Percentiles rank a stretch among this genome's conserved stretches.
These are phyloP conservation scores for Amazona vittata DNA, from an alignment of 2,113 vertebrate species.

Conservation along the genomic window DNA sequence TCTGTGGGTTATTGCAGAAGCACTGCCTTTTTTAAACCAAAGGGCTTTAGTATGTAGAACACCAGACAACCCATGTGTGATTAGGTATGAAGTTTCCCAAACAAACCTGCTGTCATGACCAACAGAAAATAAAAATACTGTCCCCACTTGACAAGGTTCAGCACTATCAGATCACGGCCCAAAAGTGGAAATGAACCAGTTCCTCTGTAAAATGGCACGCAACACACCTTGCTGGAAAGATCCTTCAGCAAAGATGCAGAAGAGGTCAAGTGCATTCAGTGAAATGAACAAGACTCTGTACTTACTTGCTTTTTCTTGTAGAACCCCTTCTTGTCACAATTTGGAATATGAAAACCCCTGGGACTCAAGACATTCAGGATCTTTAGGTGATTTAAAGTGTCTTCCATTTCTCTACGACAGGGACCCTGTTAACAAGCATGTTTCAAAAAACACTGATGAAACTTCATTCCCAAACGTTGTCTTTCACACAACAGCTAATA, in stretches of 20 bases:
- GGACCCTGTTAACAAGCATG: constrained; percentile 80
- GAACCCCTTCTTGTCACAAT: constrained; percentile 97
- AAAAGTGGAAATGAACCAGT: background rate
- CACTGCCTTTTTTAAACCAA: constrained; percentile 64
- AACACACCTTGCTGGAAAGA: background rate
- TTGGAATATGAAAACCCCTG: constrained; percentile 90
- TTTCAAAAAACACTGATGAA: constrained; percentile 27
- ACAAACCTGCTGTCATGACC: constrained; percentile 42
- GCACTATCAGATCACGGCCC: background rate
- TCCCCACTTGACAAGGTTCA: background rate
- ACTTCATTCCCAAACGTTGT: background rate
- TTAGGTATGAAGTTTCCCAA: constrained; percentile 37
- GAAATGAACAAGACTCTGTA: background rate
- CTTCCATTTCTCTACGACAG: constrained; percentile 92
- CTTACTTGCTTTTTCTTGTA: constrained; percentile 98
- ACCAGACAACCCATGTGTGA: constrained; percentile 14
- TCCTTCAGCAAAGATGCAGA: background rate
- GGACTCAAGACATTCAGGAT: constrained; percentile 87
- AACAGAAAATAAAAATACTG: constrained; percentile 57
- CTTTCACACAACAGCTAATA: background rate
- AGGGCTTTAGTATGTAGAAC: constrained; percentile 35
- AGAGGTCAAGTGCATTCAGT: background rate
- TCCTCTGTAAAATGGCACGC: background rate
- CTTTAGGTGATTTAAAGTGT: constrained; percentile 89
- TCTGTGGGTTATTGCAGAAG: constrained; percentile 23